phyloP scores from a whole-genome alignment of 2,113 vertebrate genomes.

The Catharus fuscescens region DNA sequence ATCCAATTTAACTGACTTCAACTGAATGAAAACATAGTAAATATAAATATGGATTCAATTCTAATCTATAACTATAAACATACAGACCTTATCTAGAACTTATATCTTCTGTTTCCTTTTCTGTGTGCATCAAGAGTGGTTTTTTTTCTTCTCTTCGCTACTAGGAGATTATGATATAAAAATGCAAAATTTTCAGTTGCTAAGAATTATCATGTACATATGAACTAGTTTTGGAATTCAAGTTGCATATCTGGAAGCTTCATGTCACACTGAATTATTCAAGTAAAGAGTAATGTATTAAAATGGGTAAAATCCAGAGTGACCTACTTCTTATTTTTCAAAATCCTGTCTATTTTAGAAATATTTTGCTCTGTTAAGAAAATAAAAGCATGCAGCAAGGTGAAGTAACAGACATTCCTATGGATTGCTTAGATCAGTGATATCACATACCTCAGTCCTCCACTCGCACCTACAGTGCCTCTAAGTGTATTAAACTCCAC shows the following conservation, averaged over 20 bases:
- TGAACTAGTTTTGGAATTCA: slow-evolving; percentile 14
- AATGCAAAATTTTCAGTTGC: background rate
- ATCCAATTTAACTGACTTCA: background rate
- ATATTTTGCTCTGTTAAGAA: background rate
- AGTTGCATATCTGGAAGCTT: background rate
- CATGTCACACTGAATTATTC: slow-evolving; percentile 25
- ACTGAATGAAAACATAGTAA: background rate
- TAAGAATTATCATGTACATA: background rate
- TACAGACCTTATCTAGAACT: background rate
- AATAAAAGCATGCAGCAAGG: background rate
- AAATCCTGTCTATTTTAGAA: background rate
- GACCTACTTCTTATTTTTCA: background rate
- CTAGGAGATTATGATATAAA: background rate
- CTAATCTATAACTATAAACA: background rate
- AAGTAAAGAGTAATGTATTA: background rate
- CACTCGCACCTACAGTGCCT: background rate
- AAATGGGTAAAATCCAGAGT: background rate
- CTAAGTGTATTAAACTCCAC: background rate
- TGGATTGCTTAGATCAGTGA: background rate
- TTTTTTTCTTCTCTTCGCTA: background rate
- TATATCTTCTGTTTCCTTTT: background rate
- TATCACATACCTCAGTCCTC: background rate
- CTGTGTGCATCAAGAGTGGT: background rate
- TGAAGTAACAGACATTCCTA: background rate
- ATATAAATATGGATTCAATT: background rate